These are phyloP conservation scores for Sminthurides bifidus DNA, from an alignment of 1,140 invertebrate species.

Conservation along the genomic window DNA sequence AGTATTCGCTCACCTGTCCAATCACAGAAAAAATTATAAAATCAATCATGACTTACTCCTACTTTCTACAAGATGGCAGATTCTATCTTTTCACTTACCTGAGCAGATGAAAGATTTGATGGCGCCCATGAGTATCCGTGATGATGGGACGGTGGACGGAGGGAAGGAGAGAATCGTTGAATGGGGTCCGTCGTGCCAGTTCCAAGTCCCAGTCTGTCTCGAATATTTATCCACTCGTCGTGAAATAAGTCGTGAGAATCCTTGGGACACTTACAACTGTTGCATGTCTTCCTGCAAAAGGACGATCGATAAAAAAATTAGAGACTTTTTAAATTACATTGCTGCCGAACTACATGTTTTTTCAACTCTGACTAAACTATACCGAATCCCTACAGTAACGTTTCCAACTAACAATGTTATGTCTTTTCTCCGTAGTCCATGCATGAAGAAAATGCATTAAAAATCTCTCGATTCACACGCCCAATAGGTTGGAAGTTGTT, in stretches of 20 bases:
- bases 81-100: slow-evolving; percentile 37
- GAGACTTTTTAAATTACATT: too few species aligned
- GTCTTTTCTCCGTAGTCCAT: too few species aligned
- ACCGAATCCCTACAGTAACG: too few species aligned
- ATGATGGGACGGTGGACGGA: slow-evolving; percentile 33
- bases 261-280: slow-evolving; percentile 73
- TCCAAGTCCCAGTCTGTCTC: slow-evolving; percentile 65
- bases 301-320: slow-evolving; percentile 15
- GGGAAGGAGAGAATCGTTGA: slow-evolving; percentile 16
- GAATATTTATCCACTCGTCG: slow-evolving; percentile 69
- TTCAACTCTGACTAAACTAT: too few species aligned
- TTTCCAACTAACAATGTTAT: too few species aligned
- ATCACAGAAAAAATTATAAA: slow-evolving; percentile 4
- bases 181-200: slow-evolving; percentile 36
- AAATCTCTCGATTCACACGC: too few species aligned
- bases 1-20: slow-evolving; percentile 25
- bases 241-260: slow-evolving; percentile 76
- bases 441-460: too few species aligned
- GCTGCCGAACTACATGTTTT: too few species aligned
- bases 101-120: slow-evolving; percentile 53
- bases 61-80: neutral
- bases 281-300: slow-evolving; percentile 65
- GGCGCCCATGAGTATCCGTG: slow-evolving; percentile 69
- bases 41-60: neutral
- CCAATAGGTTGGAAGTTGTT: too few species aligned